Evolutionary conservation across 2,888 invertebrate genomes (phyloP), one percentile per base, ranked within the genome.

Genomic region (Standfussiana lucernea): DNA sequence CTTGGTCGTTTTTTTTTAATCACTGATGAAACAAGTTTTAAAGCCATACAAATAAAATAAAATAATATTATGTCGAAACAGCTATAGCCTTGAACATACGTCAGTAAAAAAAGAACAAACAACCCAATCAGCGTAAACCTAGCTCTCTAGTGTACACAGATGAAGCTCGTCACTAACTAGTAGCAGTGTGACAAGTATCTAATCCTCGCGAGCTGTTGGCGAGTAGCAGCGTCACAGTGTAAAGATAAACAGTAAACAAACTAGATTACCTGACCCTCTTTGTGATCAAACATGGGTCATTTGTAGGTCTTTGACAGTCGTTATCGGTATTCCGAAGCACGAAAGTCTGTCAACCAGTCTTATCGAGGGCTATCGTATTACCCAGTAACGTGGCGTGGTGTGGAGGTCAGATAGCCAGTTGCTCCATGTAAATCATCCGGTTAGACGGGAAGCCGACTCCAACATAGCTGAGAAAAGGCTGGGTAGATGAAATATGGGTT

Each of bases 181-280:
- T 24, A 7, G 24, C 32, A 15, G n/a, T 47, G 64, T 35, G 53
- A 35, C 45, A 47, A 42, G 59, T 50, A 32, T 64, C 35, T 66
- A 62, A 75, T 61, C 28, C 21, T 53, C 45, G 32, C 32, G 45
- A 45, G 62, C 68, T 35, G 69, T 56, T 70, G 73, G 75, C 72
- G 73, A 74, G 65, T 32, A 32, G 35, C 13, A 21, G 10, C 47
- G 35, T 24, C 35, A 35, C 24, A 24, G 61, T 24, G 13, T 11
- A 61, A 35, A 11, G 24, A 61, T 35, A 24, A 24, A 11, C 61
- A 61, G 61, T 61, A 61, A 61, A 61, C 61, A 24, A 24, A 32
- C 32, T 59, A 24, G 7, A 28, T 4, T 35, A 21, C 21, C 1
- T 21, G 32, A 21, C 18, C 11, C 61, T 62, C 24, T 35, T 56